Conservation (phyloP, 2,797 vertebrate genomes). For the Poeciliopsis presidionis region DNA sequence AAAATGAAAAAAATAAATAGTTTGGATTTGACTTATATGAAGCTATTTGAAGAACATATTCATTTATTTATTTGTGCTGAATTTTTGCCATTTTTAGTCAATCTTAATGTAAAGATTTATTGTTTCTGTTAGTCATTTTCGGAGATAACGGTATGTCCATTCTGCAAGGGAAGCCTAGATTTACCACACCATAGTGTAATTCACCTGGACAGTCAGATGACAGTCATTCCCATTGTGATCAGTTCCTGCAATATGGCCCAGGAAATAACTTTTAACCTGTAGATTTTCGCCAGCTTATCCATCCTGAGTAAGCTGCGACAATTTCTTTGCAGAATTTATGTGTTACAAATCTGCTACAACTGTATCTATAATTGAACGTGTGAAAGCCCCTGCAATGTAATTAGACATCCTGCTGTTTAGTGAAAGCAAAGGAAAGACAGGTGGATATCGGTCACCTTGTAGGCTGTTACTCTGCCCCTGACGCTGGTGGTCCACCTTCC, state of each 20-base stretch:
- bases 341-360: slow-evolving; percentile 58
- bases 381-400: slow-evolving; percentile 63
- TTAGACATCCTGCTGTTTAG: slow-evolving; percentile 64
- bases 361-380: slow-evolving; percentile 62
- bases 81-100: too few species aligned
- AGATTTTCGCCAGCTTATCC: not conserved
- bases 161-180: not conserved
- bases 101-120: too few species aligned
- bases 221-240: slow-evolving; percentile 13
- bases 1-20: too few species aligned
- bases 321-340: slow-evolving; percentile 41
- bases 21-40: too few species aligned
- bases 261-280: slow-evolving; percentile 14
- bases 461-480: slow-evolving; percentile 69
- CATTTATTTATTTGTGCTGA: too few species aligned
- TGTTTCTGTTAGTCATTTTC: not conserved
- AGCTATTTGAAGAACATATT: too few species aligned
- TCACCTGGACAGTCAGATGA: not conserved
- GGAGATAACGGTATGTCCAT: not conserved
- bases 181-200: not conserved
- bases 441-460: slow-evolving; percentile 63
- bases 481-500: slow-evolving; percentile 35
- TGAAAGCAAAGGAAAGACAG: slow-evolving; percentile 41
- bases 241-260: not conserved
- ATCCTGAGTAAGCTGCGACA: slow-evolving; percentile 12